Evolutionary conservation across 2,113 vertebrate species (phyloP), one percentile per base, ranked within the genome.

Genomic region (Tamias sibiricus): DNA sequence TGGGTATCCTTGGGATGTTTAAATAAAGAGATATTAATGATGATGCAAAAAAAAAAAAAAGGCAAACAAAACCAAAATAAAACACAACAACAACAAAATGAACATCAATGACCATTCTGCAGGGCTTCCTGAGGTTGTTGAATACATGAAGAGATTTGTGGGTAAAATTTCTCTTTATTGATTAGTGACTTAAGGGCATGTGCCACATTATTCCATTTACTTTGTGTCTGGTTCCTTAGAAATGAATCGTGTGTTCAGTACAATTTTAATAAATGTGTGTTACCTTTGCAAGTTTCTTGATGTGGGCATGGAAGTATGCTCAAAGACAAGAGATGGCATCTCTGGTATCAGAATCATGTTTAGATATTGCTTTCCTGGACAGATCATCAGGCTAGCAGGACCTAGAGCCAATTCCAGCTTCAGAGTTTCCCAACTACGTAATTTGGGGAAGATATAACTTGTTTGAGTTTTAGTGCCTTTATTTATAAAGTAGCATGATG

Each of bases 11-110:
- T 17, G 83, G 80, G 42, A 35, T 77, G 3, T 59, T 87, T 64
- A 59, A 97, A 90, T 97, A 97, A 97, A 97, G 71, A 86, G 52
- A 75, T 88, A 35, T 74, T 80, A 40, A 71, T 69, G 66, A 19
- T 35, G 28, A 42, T 1, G 0, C 19, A 4, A 28, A 62, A 62
- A 62, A 62, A 24, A 24, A 59, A 57, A 54, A 54, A 19, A 57
- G 9, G 26, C 6, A 7, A 62, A 28, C 59, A 8, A 62, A 24
- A 62, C 7, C 59, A 62, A 62, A 62, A 10, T 24, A 62, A 62
- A 24, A 26, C 26, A 8, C 54, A 57, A 20, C 17, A 57, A 57
- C 54, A 62, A 62, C 22, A 62, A 62, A 92, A 37, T 40, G 40
- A 84, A 47, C 37, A 2, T 85, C 40, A 80, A 30, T 35, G 28